Base-by-base conservation (phyloP, 2,888 invertebrate genomes). In the Cosmorhoe ocellata region DNA sequence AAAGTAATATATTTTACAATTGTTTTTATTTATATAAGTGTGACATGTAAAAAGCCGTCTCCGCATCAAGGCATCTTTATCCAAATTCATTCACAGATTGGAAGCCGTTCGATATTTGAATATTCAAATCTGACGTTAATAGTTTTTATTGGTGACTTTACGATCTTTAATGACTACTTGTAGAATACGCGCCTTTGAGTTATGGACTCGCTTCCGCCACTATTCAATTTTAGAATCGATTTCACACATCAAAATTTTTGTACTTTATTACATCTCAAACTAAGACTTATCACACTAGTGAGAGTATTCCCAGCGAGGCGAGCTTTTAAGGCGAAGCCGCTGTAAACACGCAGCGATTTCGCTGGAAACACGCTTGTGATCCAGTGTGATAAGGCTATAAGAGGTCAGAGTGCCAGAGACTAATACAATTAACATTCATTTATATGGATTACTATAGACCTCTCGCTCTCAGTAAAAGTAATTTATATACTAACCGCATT, bases 101-200 rank as follows among this genome's bases (percentile, higher is more conserved):
- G 78, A 75, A 74, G 74, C 71, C 62, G 65, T 79, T 80, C 77
- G 74, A 75, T 72, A 81, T 84, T 86, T 82, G 76, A 84, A 85
- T 86, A 85, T 84, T 83, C 76, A 81, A 83, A 82, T 74, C 69
- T 69, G 67, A 58, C 73, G 76, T 81, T 87, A 86, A 86, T 86
- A 83, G 82, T 73, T 85, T 87, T 87, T 87, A 87, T 86, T 83
- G 83, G 79, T 79, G 76, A 80, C 75, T 86, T 88, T 84, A 87
- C 82, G 76, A 80, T 79, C 82, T 76, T 73, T 85, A 84, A 86
- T 86, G 81, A 84, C 76, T 77, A 77, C 74, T 58, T 82, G 63
- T 59, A 42, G 67, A 74, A 71, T 73, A 74, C 67, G 67, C 67
- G 67, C 69, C 65, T 71, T 74, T 76, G 77, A 78, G 60, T 76